Percentiles rank a stretch among this genome's conserved stretches.
phyloP scores from a whole-genome alignment of 2,888 invertebrate species.

The Myathropa florea region DNA sequence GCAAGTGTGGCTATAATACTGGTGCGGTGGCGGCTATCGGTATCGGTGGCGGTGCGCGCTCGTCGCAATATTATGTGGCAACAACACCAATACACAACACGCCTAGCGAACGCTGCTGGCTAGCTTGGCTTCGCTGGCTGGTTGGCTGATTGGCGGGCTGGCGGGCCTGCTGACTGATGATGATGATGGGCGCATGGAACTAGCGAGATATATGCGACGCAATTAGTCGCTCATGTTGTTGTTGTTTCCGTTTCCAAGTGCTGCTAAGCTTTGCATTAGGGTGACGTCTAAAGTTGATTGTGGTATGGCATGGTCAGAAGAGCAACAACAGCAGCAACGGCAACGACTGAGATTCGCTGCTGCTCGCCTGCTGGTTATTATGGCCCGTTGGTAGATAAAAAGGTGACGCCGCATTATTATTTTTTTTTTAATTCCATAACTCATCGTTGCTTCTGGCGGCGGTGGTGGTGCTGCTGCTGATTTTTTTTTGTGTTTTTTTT shows the following conservation, averaged over 20 bases:
- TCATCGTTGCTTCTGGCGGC: constrained; percentile 4
- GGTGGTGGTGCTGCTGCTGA: not conserved
- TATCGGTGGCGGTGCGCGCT: constrained; percentile 40
- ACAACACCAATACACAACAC: constrained; percentile 51
- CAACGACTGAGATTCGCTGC: constrained; percentile 8
- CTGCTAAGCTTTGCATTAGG: constrained; percentile 66
- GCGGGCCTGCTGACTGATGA: not conserved
- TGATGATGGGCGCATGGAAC: constrained; percentile 54
- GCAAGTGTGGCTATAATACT: constrained; percentile 74
- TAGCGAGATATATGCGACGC: constrained; percentile 65
- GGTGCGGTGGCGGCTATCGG: constrained; percentile 34
- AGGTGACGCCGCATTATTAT: constrained; percentile 56
- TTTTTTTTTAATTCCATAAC: constrained; percentile 38
- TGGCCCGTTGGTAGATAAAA: constrained; percentile 54
- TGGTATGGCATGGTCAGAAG: constrained; percentile 46
- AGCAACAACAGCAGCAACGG: constrained; percentile 29
- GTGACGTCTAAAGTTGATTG: constrained; percentile 67
- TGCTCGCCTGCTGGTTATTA: constrained; percentile 33
- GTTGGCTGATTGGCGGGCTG: constrained; percentile 7
- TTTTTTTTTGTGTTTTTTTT: constrained; percentile 18
- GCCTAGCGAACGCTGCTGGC: constrained; percentile 20
- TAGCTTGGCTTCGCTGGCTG: not conserved
- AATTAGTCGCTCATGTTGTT: constrained; percentile 60
- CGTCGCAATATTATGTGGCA: constrained; percentile 67
- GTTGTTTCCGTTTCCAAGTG: constrained; percentile 33